These are phyloP conservation scores for Smittia sp. DNA, from an alignment of 2,888 invertebrate species.

Conservation along the genomic window DNA sequence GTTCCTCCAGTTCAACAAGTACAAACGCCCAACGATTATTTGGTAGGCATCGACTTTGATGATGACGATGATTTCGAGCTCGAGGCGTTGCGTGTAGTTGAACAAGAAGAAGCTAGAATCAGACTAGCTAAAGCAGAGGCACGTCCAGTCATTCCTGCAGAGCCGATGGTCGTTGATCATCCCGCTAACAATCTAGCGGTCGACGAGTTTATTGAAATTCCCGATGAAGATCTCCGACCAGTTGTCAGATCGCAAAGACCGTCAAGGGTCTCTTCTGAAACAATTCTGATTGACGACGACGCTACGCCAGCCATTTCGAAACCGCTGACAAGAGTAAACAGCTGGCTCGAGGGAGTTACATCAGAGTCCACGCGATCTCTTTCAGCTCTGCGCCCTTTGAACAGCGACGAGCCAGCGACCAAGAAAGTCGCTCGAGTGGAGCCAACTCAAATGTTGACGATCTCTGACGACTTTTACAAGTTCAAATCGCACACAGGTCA, in stretches of 20 bases:
- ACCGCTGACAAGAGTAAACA: not conserved
- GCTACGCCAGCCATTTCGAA: not conserved
- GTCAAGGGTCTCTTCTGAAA: not conserved
- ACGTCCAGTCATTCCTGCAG: slow-evolving; percentile 4
- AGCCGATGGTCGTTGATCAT: not conserved
- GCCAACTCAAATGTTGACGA: not conserved
- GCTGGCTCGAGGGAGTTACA: not conserved
- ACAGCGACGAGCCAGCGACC: not conserved
- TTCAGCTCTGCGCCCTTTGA: too few species aligned
- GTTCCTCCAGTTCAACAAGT: not conserved
- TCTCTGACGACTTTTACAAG: slow-evolving; percentile 37
- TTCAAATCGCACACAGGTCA: slow-evolving; percentile 38
- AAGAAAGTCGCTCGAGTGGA: not conserved
- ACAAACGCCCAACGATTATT: not conserved
- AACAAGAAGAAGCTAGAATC: slow-evolving; percentile 5
- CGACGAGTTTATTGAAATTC: not conserved
- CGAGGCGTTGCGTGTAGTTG: not conserved
- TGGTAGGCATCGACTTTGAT: not conserved
- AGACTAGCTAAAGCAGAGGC: not conserved
- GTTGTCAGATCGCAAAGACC: not conserved
- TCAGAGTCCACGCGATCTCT: not conserved
- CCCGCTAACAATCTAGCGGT: not conserved
- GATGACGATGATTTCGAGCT: slow-evolving; percentile 35
- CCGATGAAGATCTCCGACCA: too few species aligned
- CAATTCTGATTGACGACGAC: not conserved